Evolutionary conservation across 2,888 invertebrate genomes (phyloP).

Genomic region (Masnerella sp.): DNA sequence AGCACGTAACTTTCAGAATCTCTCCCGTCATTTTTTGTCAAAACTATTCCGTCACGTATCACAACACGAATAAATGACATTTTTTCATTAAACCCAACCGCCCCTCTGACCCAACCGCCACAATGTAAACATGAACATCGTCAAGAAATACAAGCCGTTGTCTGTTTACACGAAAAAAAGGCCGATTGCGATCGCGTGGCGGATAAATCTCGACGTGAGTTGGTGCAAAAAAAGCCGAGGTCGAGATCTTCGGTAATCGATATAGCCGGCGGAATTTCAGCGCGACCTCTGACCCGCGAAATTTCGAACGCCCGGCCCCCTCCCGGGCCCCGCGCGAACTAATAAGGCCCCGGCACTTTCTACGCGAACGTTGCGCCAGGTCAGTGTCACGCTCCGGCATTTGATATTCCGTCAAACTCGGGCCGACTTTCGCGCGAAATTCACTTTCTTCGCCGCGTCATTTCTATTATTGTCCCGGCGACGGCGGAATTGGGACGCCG

Average conservation of each 20-base stretch:
- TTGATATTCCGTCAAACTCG: slow-evolving; percentile 35
- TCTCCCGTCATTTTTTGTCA: slow-evolving; percentile 2
- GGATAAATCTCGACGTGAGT: slow-evolving; percentile 40
- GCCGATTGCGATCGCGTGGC: slow-evolving; percentile 35
- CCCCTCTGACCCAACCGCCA: slow-evolving; percentile 5
- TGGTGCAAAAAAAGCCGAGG: slow-evolving; percentile 25
- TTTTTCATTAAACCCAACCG: slow-evolving; percentile 11
- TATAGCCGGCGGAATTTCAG: slow-evolving; percentile 37
- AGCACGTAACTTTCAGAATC: too few species aligned
- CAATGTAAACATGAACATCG: slow-evolving; percentile 28
- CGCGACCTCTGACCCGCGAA: slow-evolving; percentile 40
- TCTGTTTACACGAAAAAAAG: slow-evolving; percentile 40
- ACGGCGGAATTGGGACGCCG: slow-evolving; percentile 19
- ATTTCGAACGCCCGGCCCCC: slow-evolving; percentile 40
- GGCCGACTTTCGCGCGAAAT: slow-evolving; percentile 45
- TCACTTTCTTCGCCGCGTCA: slow-evolving; percentile 49
- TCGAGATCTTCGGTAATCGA: slow-evolving; percentile 49
- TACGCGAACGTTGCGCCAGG: slow-evolving; percentile 38
- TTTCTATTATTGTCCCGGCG: slow-evolving; percentile 39
- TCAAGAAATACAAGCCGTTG: slow-evolving; percentile 19
- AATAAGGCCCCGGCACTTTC: slow-evolving; percentile 46
- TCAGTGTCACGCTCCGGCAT: slow-evolving; percentile 53
- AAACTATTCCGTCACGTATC: background rate
- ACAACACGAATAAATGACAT: slow-evolving; percentile 23
- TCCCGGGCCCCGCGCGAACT: slow-evolving; percentile 21